These are phyloP conservation scores for Ennomos erosarius DNA, from an alignment of 2,888 invertebrate species.

Conservation along the genomic window DNA sequence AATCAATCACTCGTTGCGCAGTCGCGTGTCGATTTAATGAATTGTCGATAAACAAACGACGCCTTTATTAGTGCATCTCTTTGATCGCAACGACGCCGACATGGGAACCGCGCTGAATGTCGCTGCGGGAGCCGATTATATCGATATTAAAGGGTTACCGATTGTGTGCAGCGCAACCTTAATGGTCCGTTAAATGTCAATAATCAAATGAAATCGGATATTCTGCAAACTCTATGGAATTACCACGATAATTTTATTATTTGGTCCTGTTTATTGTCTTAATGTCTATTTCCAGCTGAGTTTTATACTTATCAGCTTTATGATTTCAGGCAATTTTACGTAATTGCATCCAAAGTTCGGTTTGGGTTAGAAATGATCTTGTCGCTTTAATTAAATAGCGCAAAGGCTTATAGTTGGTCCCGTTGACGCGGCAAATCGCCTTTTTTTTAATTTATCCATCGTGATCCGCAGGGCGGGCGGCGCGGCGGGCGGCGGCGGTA, in stretches of 20 bases:
- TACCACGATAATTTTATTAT: conserved; percentile 14
- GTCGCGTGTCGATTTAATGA: conserved; percentile 71
- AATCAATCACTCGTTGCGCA: conserved; percentile 57
- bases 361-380: neutral
- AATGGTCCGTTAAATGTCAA: conserved; percentile 43
- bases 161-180: conserved; percentile 39
- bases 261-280: conserved; percentile 1
- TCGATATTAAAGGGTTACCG: conserved; percentile 40
- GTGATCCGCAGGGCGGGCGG: conserved; percentile 11
- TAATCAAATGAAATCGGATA: conserved; percentile 14
- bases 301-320: neutral
- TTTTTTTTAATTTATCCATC: conserved; percentile 57
- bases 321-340: no score
- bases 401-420: conserved; percentile 19
- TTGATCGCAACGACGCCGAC: conserved; percentile 29
- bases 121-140: conserved; percentile 36
- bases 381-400: conserved; percentile 21
- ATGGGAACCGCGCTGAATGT: conserved; percentile 27
- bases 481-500: conserved; percentile 15
- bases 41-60: conserved; percentile 61
- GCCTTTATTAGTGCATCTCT: conserved; percentile 34
- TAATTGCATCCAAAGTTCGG: no score
- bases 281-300: neutral
- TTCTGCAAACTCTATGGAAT: conserved; percentile 26
- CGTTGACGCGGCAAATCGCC: conserved; percentile 43